Evolutionary conservation across 2,113 vertebrate genomes (phyloP), one percentile per base, ranked within the genome.

Genomic region (Tupaia chinensis): DNA sequence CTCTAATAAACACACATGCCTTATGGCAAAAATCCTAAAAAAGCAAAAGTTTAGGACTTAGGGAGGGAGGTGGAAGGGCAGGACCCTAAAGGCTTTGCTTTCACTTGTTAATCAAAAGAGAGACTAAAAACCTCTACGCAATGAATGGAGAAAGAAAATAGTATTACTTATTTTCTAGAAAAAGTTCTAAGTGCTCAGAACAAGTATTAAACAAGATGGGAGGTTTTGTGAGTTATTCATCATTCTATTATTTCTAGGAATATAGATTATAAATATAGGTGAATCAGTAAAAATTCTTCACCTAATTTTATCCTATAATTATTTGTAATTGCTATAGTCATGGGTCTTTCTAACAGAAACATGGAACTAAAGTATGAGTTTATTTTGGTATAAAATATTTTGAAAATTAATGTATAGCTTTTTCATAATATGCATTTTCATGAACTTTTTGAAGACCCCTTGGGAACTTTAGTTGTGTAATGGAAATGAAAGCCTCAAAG

Each of bases 141-240:
- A 56, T 74, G 10, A 9, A 53, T 86, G 58, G 20, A 63, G 69
- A 87, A 82, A 89, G 72, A 20, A 85, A 13, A 25, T 17, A 3
- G 44, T 81, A 2, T 34, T 23, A 53, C 29, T 87, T 87, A 61
- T 81, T 34, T 92, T 93, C 90, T 80, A 81, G 44, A 84, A 4
- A 78, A 60, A 65, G 5, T 81, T 92, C 0, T 80, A 89, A 91
- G 10, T 7, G 11, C 56, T 56, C 65, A 7, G 83, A 89, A 32
- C 22, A 78, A 54, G 1, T 93, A 76, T 58, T 32, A 86, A 89
- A 32, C 54, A 95, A 77, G 19, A 73, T 69, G 56, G 29, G 73
- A 16, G 56, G 23, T 93, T 93, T 93, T 76, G 70, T 70, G 87
- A 90, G 66, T 86, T 72, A 74, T 81, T 88, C 78, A 93, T 11